Evolutionary conservation across 2,888 invertebrate genomes (phyloP), one percentile per base, ranked within the genome.

Genomic region (Amblyteles armatorius): DNA sequence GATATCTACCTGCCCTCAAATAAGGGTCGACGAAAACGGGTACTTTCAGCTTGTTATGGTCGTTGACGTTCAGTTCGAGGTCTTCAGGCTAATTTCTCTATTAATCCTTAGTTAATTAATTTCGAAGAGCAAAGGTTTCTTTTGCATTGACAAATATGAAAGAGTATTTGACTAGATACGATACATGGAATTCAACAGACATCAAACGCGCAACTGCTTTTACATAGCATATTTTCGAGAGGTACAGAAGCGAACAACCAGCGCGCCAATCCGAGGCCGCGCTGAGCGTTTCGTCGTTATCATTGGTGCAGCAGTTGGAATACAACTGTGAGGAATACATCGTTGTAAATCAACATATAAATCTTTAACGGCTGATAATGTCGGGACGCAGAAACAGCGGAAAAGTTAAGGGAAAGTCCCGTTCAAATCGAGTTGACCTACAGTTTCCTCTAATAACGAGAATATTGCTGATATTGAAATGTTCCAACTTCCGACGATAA

Each of bases 341-440:
- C 26, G 60, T 33, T 3, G 36, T 2, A 22, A 19, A 44, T 13
- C 22, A 71, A 57, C 36, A 22, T 3, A 29, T 11, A 5, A 81
- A 29, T 29, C 29, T 3, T 29, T 29, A 29, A 29, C 29, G 29
- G 29, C 29, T 29, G 0, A 29, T 29, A 29, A 3, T 3, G 29
- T 33, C 19, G 74, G 89, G 90, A 13, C 89, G 90, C 33, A 89
- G 89, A 0, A 90, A 91, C 83, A 88, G 88, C 29, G 85, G 88
- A 1, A 91, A 80, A 29, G 87, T 83, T 0, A 91, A 90, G 83
- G 85, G 86, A 19, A 91, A 91, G 83, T 88, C 88, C 0, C 94
- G 95, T 63, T 96, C 96, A 13, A 92, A 88, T 69, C 94, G 95
- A 36, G 95, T 96, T 33, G 95, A 95, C 1, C 92, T 96, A 0